A percentile compares a stretch with the other conserved stretches of the same genome.
phyloP scores from a whole-genome alignment of 2,113 vertebrate species.

The Pedionomus torquatus region DNA sequence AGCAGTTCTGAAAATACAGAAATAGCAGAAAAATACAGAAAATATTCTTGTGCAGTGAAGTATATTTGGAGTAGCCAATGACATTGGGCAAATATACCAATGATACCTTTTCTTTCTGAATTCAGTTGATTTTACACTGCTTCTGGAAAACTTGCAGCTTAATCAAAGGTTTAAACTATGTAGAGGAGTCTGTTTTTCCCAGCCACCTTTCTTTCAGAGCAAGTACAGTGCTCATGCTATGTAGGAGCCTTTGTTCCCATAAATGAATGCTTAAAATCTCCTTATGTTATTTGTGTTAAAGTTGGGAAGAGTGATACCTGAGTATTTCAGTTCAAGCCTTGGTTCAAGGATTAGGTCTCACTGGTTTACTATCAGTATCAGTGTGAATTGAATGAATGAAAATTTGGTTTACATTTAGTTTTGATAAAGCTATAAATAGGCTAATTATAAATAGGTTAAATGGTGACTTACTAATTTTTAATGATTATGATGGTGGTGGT shows the following conservation, averaged over 20 bases:
- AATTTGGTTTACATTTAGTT: background rate
- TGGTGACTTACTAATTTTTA: background rate
- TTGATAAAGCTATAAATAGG: background rate
- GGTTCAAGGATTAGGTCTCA: background rate
- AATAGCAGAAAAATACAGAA: background rate
- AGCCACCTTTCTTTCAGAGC: background rate
- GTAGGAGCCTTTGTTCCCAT: background rate
- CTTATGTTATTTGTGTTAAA: background rate
- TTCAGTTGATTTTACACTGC: background rate
- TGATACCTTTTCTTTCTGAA: background rate
- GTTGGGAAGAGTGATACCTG: background rate
- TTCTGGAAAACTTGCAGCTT: background rate
- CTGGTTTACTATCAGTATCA: background rate
- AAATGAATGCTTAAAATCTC: background rate
- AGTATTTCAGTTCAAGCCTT: background rate
- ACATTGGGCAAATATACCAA: background rate
- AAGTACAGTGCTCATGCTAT: background rate
- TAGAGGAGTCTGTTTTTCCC: background rate
- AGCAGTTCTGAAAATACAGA: background rate
- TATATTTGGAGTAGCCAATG: background rate
- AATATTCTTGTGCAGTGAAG: background rate
- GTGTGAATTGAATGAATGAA: background rate
- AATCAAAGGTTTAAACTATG: background rate
- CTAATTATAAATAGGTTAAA: too few relatives aligned
- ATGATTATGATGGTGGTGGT: background rate